Evolutionary conservation across 2,797 vertebrate genomes (phyloP), one percentile per base, ranked within the genome.

Genomic region (Botia almorhae): DNA sequence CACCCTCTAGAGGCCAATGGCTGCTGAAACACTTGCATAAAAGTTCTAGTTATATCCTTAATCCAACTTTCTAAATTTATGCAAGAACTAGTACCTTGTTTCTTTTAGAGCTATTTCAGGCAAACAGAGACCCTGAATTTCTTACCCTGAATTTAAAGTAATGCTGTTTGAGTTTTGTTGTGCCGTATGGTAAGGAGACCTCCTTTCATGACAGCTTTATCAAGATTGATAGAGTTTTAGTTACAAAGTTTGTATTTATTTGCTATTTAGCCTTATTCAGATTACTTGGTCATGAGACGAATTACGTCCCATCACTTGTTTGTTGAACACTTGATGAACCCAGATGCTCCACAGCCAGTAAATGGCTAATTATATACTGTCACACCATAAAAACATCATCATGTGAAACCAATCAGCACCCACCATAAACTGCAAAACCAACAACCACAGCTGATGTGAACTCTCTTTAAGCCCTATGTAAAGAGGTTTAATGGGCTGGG

Each of bases 281-380:
- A 51, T 51, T 51, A 51, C 50, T 51, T 21, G 48, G 17, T 21
- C n/a, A 26, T 10, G 61, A 60, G 29, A 33, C 51, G 33, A 36
- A 64, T 61, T 4, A 65, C n/a, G 53, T 21, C n/a, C 13, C 26
- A 46, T 17, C 6, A 50, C 23, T 63, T 2, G 21, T 46, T 11
- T 11, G 8, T 74, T 33, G 4, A 17, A 67, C 29, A 53, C 26
- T 51, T 75, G n/a, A 12, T 0, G 1, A 65, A 65, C 17, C 21
- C 21, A 48, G 55, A 51, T 51, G n/a, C 29, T 60, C 23, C 48
- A 67, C 14, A 43, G 53, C 14, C 19, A 26, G 50, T 56, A 68
- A 68, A 75, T 46, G 51, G 0, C 19, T 55, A 56, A 76, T 76
- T 43, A 76, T 75, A 65, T 13, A 19, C 16, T 56, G 33, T 12